These are phyloP conservation scores for Linyphia triangularis DNA, from an alignment of 2,888 invertebrate genomes.

Conservation along the genomic window DNA sequence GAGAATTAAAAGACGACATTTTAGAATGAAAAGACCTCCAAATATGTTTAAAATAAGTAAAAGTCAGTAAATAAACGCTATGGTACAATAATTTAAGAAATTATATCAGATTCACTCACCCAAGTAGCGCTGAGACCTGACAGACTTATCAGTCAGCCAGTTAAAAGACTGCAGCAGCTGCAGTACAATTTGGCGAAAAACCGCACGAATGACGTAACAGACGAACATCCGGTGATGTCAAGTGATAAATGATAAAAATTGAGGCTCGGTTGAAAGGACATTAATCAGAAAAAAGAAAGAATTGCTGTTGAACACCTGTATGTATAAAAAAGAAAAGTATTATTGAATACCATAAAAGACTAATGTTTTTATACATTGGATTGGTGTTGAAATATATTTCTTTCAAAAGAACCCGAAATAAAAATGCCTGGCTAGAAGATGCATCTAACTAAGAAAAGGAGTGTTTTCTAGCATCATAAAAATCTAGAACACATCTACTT, in stretches of 20 bases:
- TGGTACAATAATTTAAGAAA: not conserved
- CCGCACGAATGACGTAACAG: slow-evolving; percentile 73
- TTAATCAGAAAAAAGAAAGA: not conserved
- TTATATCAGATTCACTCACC: slow-evolving; percentile 32
- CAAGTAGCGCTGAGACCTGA: slow-evolving; percentile 73
- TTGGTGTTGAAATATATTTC: too few relatives aligned
- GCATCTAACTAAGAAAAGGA: too few relatives aligned
- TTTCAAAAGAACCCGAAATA: too few relatives aligned
- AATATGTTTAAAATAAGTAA: not conserved
- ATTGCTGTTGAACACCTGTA: too few relatives aligned
- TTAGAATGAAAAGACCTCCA: not conserved
- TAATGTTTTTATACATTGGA: too few relatives aligned
- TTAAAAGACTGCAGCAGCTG: slow-evolving; percentile 70
- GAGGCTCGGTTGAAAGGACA: not conserved
- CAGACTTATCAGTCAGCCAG: slow-evolving; percentile 74
- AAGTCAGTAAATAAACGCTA: not conserved
- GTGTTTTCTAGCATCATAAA: too few relatives aligned
- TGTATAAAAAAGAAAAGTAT: too few relatives aligned
- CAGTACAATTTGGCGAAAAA: slow-evolving; percentile 71
- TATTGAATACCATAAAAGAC: too few relatives aligned
- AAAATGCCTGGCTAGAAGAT: too few relatives aligned
- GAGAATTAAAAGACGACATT: not conserved
- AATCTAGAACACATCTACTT: too few relatives aligned
- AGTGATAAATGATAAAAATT: not conserved
- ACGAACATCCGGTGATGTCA: slow-evolving; percentile 59